Base-by-base conservation (phyloP, 2,113 vertebrate species). In the Hylia prasina region DNA sequence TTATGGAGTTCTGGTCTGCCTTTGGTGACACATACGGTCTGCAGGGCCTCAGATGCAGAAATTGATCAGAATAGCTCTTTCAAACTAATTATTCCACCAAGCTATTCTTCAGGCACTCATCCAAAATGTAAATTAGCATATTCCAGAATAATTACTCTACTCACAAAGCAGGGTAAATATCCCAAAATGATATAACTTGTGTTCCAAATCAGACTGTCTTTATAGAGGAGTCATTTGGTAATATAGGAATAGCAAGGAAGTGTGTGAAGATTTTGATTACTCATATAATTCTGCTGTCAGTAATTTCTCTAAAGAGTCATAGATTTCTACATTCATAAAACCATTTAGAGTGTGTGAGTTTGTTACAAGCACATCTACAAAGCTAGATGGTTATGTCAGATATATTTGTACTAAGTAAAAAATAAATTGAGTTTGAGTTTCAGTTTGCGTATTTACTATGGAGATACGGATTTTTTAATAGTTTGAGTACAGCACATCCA, bases 111-210 rank as follows among this genome's bases (percentile, higher is more conserved):
- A 91, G 93, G 81, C 91, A 87, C n/a, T 87, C 56, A 84, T 87
- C 91, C 94, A 94, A 97, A 94, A 93, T 89, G 84, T 69, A 95
- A 94, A 95, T 79, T 61, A 95, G 56, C 57, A 48, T 65, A 82
- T 94, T 91, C 73, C 69, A 89, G 87, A 89, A 93, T 93, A 95
- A 95, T 94, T 73, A 53, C 37, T 65, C 44, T 65, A 71, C 76
- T 89, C 88, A 65, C 56, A 91, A 91, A 89, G 37, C 77, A 82
- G 65, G 28, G 77, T 87, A 95, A 91, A 84, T 82, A 94, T 60
- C 53, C 77, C 85, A 73, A 92, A 91, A 84, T 10, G 45, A 92
- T 96, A 95, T 79, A 25, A 84, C 64, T 87, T 71, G 31, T 95
- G 40, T 84, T 94, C 53, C 48, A 75, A 87, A 84, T 89, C 60